These are phyloP conservation scores for Holothuria leucospilota DNA, from an alignment of 53 echinoderm and acorn worm genomes.

Conservation along the genomic window DNA sequence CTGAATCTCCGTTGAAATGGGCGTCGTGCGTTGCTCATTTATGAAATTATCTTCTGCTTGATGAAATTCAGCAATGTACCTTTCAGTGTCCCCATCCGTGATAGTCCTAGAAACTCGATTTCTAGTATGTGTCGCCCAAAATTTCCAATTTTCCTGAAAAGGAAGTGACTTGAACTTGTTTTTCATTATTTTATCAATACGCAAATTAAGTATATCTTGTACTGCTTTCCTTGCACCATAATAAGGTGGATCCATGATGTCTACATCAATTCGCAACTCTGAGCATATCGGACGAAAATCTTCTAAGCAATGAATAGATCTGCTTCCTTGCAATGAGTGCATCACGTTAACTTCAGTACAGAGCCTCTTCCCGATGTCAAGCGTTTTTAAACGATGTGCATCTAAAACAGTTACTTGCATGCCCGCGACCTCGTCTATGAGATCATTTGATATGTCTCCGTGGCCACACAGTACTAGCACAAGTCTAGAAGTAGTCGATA, in stretches of 20 bases:
- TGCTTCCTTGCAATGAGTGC: no score
- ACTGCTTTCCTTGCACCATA: not conserved
- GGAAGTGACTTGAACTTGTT: no score
- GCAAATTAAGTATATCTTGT: not conserved
- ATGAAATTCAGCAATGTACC: not conserved
- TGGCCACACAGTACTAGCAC: no score
- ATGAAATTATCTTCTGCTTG: not conserved
- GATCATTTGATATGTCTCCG: no score
- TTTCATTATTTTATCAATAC: not conserved
- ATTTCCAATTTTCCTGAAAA: not conserved
- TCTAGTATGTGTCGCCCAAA: not conserved
- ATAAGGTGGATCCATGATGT: not conserved
- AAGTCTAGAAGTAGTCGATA: no score
- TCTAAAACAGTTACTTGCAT: no score
- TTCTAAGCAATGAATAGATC: not conserved
- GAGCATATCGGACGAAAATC: not conserved
- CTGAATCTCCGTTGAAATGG: not conserved
- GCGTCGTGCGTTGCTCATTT: constrained; percentile 5
- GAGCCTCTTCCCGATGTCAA: not conserved
- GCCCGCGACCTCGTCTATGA: no score
- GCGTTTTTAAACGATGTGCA: no score
- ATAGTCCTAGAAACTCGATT: not conserved
- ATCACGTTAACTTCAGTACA: not conserved
- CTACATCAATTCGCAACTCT: not conserved
- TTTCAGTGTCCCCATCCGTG: constrained; percentile 5